phyloP scores from a whole-genome alignment of 2,113 vertebrate species.

The cattle (Bos taurus) region ARS-UCD2.0 NC_037356.1:14515501-14516000 shows the following conservation, averaged over 20 bases:
- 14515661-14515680: not conserved
- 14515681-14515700: conserved; percentile 64
- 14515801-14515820: conserved; percentile 36
- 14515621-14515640: not conserved
- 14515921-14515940: conserved; percentile 22
- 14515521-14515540: not conserved
- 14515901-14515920: conserved; percentile 30
- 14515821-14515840: not conserved
- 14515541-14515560: not conserved
- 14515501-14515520: not conserved
- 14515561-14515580: not conserved
- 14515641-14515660: not conserved
- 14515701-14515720: conserved; percentile 87
- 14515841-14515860: not conserved
- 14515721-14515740: conserved; percentile 67
- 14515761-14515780: conserved; percentile 12
- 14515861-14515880: conserved; percentile 32
- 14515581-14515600: not conserved
- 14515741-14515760: not conserved
- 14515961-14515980: conserved; percentile 47
- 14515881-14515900: conserved; percentile 35
- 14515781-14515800: conserved; percentile 32
- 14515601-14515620: not conserved
- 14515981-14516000: conserved; percentile 71
- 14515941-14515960: conserved; percentile 61